These are phyloP conservation scores for Cephus cinctus DNA, from an alignment of 1,140 invertebrate species.

Conservation along the genomic window DNA sequence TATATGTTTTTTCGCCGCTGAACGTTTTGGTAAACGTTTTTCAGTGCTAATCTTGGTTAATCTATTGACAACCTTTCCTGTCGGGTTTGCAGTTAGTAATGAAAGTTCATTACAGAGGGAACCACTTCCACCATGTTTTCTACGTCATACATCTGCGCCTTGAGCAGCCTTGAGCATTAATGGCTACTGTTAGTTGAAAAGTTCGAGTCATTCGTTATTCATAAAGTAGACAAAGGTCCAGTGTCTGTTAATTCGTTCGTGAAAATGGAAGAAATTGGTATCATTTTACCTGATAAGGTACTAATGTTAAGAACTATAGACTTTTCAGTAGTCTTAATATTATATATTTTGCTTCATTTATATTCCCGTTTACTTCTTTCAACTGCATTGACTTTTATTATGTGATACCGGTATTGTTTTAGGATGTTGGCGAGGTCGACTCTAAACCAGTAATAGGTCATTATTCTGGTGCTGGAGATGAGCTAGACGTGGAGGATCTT, in stretches of 20 bases:
- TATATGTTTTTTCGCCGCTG: no score
- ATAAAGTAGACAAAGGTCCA: slow-evolving; percentile 3
- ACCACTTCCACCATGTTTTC: no score
- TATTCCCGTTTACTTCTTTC: slow-evolving; percentile 16
- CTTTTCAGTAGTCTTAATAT: neutral
- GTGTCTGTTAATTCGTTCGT: slow-evolving; percentile 13
- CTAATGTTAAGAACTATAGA: neutral
- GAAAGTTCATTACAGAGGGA: no score
- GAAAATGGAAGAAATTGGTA: slow-evolving; percentile 71
- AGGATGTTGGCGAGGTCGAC: slow-evolving; percentile 65
- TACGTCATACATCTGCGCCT: no score
- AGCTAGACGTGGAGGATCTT: slow-evolving; percentile 84
- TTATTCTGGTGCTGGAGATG: slow-evolving; percentile 63
- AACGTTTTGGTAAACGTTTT: no score
- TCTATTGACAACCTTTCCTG: no score
- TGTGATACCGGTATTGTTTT: no score
- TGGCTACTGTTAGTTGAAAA: no score
- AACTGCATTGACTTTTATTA: no score
- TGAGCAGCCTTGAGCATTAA: no score
- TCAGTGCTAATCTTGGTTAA: no score
- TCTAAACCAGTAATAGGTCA: slow-evolving; percentile 59
- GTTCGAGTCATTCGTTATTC: slow-evolving; percentile 26
- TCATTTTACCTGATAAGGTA: slow-evolving; percentile 71
- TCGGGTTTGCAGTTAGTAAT: no score
- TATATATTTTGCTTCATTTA: slow-evolving; percentile 3